Percentiles rank a stretch among this genome's conserved stretches.
These are phyloP conservation scores for Thereva unica DNA, from an alignment of 2,888 invertebrate genomes.

Conservation along the genomic window DNA sequence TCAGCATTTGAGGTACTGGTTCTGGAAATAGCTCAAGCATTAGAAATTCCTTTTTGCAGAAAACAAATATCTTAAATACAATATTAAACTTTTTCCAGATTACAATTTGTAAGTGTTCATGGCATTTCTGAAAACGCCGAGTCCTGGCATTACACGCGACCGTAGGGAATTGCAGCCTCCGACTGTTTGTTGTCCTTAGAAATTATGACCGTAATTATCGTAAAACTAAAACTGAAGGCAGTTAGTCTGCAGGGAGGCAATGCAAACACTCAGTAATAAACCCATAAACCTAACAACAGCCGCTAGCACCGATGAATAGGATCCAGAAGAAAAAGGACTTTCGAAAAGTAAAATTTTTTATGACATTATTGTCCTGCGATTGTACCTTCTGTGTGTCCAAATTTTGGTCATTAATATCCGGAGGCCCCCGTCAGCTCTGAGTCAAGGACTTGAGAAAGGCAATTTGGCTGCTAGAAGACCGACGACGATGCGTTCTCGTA, in stretches of 20 bases:
- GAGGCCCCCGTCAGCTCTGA: constrained; percentile 30
- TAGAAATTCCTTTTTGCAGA: too few relatives aligned
- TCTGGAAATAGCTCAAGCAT: too few relatives aligned
- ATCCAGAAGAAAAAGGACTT: constrained; percentile 17
- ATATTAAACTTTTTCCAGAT: too few relatives aligned
- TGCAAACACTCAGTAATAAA: constrained; percentile 14
- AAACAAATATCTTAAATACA: too few relatives aligned
- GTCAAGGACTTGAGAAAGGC: constrained; percentile 36
- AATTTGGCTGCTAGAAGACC: constrained; percentile 9
- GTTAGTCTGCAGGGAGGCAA: neutral
- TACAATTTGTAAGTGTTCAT: too few relatives aligned
- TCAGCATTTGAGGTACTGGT: too few relatives aligned
- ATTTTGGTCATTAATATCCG: constrained; percentile 34
- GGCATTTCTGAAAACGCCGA: too few relatives aligned
- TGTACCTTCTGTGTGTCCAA: constrained; percentile 26
- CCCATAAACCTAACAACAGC: constrained; percentile 16
- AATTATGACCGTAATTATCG: constrained; percentile 34
- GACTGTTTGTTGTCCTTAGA: constrained; percentile 32
- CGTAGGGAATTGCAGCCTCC: constrained; percentile 27
- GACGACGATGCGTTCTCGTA: constrained; percentile 26
- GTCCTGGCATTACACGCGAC: constrained; percentile 21
- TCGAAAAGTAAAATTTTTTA: constrained; percentile 21
- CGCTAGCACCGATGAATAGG: constrained; percentile 24
- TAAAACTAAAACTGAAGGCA: constrained; percentile 12
- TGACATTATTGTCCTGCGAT: constrained; percentile 30